Conservation (phyloP, 35 echinoderm and acorn worm species). For the Chiridota heheva region DNA sequence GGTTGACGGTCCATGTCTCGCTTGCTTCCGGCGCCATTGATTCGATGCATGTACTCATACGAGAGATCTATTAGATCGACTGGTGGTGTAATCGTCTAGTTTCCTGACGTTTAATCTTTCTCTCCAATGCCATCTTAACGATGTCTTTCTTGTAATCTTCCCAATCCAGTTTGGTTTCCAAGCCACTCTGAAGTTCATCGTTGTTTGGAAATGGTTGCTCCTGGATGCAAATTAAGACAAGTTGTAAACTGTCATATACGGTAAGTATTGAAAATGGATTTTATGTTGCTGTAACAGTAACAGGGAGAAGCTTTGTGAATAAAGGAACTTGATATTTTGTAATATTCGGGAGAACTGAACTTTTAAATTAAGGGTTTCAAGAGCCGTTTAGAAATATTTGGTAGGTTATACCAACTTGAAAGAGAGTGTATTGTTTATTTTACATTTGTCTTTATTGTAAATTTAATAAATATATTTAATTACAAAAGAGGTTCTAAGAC, state of each 20-base stretch:
- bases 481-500: too few relatives aligned
- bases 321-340: background rate
- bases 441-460: too few relatives aligned
- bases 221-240: constrained; percentile 19
- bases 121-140: too few relatives aligned
- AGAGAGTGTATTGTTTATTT: too few relatives aligned
- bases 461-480: too few relatives aligned
- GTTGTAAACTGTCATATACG: background rate
- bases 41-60: too few relatives aligned
- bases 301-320: background rate
- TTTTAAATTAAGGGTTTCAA: background rate
- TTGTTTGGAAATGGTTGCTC: constrained; percentile 70
- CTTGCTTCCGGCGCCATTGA: too few relatives aligned
- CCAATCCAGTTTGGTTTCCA: constrained; percentile 84
- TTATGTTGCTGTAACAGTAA: background rate
- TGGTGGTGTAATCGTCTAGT: too few relatives aligned
- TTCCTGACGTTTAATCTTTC: too few relatives aligned
- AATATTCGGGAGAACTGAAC: background rate
- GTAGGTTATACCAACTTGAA: background rate
- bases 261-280: background rate
- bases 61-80: too few relatives aligned
- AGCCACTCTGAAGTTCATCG: constrained; percentile 70
- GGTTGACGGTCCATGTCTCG: too few relatives aligned
- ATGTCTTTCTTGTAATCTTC: constrained; percentile 72
- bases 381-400: background rate